Conservation (phyloP, 2,113 vertebrate genomes). For the Rhynchopsitta pachyrhyncha region DNA sequence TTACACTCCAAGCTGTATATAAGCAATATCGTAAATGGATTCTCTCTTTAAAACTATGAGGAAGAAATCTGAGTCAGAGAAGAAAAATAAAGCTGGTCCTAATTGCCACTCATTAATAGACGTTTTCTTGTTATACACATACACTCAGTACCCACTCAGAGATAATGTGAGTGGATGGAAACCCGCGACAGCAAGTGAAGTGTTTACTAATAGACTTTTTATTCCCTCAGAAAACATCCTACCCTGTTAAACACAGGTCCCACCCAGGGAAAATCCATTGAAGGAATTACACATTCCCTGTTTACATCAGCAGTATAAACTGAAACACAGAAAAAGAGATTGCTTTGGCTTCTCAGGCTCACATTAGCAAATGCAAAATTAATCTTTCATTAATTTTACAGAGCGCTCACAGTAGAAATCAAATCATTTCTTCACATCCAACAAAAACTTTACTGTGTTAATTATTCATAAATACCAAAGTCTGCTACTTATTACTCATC, state of each 20-base stretch:
- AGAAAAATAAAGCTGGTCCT: background rate
- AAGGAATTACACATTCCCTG: background rate
- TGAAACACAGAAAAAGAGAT: conserved; percentile 5
- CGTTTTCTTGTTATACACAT: background rate
- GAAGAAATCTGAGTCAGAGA: conserved; percentile 8
- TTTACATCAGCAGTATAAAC: conserved; percentile 33
- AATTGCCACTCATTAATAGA: conserved; percentile 44
- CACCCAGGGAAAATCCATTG: background rate
- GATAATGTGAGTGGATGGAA: background rate
- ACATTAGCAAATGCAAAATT: conserved; percentile 46
- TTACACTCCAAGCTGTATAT: conserved; percentile 48
- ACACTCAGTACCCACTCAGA: conserved; percentile 12
- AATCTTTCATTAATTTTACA: conserved; percentile 68
- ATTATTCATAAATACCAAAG: conserved; percentile 67
- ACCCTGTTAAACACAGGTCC: background rate
- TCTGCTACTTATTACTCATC: conserved; percentile 51
- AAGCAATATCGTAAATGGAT: conserved; percentile 56
- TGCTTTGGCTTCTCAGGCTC: conserved; percentile 32
- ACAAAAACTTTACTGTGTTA: conserved; percentile 53
- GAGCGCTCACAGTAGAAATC: conserved; percentile 55
- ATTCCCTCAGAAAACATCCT: background rate
- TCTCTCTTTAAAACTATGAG: conserved; percentile 47
- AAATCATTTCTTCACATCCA: conserved; percentile 60
- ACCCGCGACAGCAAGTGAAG: background rate
- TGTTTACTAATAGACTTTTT: background rate